Conservation (phyloP, 2,113 vertebrate genomes). For the Dipodomys stephensi region DNA sequence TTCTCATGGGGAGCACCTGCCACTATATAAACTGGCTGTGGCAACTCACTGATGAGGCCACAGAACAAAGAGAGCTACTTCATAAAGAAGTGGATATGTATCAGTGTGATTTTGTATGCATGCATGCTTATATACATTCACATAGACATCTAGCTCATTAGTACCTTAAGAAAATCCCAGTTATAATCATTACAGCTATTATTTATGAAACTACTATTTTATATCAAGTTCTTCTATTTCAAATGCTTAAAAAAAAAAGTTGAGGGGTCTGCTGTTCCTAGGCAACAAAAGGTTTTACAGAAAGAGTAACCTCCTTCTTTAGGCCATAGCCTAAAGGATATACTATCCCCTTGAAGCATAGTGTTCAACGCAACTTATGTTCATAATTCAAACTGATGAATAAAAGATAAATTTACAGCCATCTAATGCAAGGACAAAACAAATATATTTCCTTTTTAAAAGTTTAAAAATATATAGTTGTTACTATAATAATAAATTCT, state of each 20-base stretch:
- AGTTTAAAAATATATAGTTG: not conserved
- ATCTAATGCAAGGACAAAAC: not conserved
- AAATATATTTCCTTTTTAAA: not conserved
- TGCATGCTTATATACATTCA: not conserved
- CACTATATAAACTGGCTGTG: not conserved
- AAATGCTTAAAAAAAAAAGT: not conserved
- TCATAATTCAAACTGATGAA: not conserved
- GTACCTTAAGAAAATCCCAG: not conserved
- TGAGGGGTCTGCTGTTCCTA: not conserved
- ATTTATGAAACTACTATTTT: conserved; percentile 4
- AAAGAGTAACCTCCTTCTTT: not conserved
- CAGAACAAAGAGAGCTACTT: not conserved
- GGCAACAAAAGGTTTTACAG: not conserved
- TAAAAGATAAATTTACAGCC: not conserved
- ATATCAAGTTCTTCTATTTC: conserved; percentile 15
- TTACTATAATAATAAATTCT: conserved; percentile 38
- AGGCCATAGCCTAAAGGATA: not conserved
- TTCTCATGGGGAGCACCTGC: not conserved
- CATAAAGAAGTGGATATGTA: too few relatives aligned
- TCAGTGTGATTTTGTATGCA: too few relatives aligned
- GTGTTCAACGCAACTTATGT: not conserved
- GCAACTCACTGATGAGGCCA: not conserved
- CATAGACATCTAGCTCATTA: not conserved
- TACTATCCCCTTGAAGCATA: not conserved
- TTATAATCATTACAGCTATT: not conserved